Evolutionary conservation across 2,888 invertebrate genomes (phyloP).

Genomic region (Tinea trinotella): DNA sequence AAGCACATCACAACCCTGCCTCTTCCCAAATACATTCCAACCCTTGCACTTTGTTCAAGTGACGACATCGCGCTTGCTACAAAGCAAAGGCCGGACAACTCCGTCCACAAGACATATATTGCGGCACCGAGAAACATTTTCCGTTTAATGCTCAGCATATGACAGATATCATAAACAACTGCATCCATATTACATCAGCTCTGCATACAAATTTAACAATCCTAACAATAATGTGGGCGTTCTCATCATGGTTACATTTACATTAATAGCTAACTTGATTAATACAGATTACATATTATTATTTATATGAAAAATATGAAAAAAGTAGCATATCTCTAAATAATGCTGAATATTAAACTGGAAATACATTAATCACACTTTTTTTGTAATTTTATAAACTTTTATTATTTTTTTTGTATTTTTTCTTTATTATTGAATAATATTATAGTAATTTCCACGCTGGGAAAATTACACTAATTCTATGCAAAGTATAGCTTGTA

Average conservation of each 20-base stretch:
- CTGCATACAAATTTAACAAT: background rate
- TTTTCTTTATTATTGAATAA: constrained; percentile 41
- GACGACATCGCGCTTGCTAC: background rate
- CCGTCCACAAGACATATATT: constrained; percentile 57
- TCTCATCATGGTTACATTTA: constrained; percentile 50
- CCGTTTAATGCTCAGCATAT: constrained; percentile 72
- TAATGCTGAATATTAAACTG: constrained; percentile 73
- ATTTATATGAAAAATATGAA: too few species aligned
- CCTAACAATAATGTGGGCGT: constrained; percentile 27
- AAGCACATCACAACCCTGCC: background rate
- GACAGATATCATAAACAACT: constrained; percentile 36
- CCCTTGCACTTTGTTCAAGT: background rate
- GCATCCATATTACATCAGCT: constrained; percentile 33
- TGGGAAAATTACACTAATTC: constrained; percentile 91
- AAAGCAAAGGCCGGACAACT: background rate
- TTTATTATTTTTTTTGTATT: constrained; percentile 37
- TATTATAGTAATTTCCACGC: constrained; percentile 72
- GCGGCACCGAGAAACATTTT: constrained; percentile 67
- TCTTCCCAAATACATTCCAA: background rate
- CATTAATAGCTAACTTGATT: constrained; percentile 58
- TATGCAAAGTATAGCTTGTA: constrained; percentile 95
- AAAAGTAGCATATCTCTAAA: constrained; percentile 35
- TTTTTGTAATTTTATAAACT: constrained; percentile 42
- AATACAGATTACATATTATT: constrained; percentile 34
- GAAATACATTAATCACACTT: constrained; percentile 65